phyloP scores from a whole-genome alignment of 1,140 invertebrate species.

The Mercenaria mercenaria region DNA sequence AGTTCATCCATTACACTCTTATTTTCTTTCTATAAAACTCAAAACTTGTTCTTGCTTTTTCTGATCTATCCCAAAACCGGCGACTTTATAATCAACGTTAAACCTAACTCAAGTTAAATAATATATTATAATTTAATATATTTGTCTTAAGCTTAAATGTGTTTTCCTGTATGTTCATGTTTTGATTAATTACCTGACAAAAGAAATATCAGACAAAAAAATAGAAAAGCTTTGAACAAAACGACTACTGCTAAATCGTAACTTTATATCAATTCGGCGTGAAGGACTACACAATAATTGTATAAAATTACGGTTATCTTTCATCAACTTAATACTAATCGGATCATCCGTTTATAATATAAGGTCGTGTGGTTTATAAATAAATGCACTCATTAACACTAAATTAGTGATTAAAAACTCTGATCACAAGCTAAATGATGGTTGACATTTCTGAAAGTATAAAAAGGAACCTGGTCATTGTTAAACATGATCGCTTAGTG shows the following conservation, averaged over 20 bases:
- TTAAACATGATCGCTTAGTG: too few species aligned
- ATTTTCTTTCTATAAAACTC: background rate
- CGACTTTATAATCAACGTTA: background rate
- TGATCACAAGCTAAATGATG: too few species aligned
- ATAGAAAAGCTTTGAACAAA: background rate
- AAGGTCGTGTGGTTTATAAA: background rate
- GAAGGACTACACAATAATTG: background rate
- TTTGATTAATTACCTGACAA: background rate
- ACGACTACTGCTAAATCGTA: background rate
- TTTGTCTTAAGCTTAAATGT: background rate
- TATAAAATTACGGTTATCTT: background rate
- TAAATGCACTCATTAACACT: background rate
- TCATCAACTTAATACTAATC: background rate
- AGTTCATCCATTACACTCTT: constrained; percentile 43
- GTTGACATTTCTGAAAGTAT: too few species aligned
- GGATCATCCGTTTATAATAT: background rate
- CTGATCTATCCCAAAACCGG: background rate
- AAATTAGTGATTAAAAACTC: background rate
- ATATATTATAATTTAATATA: background rate
- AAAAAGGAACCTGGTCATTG: too few species aligned
- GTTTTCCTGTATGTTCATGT: background rate
- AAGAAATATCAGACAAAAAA: background rate
- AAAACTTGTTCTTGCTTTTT: background rate
- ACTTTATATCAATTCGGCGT: background rate
- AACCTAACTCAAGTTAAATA: too few species aligned